These are phyloP conservation scores for Archilochus colubris DNA, from an alignment of 2,113 vertebrate species.

Conservation along the genomic window DNA sequence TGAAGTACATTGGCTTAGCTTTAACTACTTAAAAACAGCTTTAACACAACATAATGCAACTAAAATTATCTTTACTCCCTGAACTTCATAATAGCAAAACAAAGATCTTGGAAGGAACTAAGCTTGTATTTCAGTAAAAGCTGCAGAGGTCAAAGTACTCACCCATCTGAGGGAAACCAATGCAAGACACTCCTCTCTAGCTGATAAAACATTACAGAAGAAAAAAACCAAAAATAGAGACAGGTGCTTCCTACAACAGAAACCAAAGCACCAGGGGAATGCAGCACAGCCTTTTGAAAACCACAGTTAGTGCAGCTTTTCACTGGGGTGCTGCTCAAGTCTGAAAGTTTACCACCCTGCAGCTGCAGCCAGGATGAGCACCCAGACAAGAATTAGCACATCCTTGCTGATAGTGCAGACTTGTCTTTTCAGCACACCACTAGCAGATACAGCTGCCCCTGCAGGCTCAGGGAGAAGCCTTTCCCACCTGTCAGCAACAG, in stretches of 20 bases:
- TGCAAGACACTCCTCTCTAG: not conserved
- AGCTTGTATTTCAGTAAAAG: not conserved
- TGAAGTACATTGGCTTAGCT: not conserved
- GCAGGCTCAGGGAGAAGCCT: rapidly evolving
- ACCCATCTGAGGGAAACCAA: slow-evolving; percentile 4
- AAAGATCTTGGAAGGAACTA: not conserved
- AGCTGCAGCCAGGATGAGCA: not conserved
- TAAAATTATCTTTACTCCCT: not conserved
- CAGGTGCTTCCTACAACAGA: slow-evolving; percentile 52
- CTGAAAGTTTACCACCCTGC: not conserved
- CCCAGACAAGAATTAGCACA: not conserved
- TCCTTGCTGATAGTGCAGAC: not conserved
- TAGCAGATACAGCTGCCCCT: not conserved
- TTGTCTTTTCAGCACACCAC: not conserved
- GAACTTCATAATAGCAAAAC: not conserved
- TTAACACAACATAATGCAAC: not conserved
- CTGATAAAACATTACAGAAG: not conserved
- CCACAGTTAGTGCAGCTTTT: not conserved
- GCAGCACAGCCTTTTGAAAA: rapidly evolving
- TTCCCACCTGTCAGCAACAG: not conserved
- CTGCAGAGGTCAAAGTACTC: not conserved
- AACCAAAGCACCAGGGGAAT: not conserved
- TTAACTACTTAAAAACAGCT: not conserved
- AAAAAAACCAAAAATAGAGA: slow-evolving; percentile 10
- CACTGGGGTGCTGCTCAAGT: not conserved